Percentiles rank a stretch among this genome's conserved stretches.
These are phyloP conservation scores for Corella eumyota DNA, from an alignment of 23 tunicate genomes.

Conservation along the genomic window DNA sequence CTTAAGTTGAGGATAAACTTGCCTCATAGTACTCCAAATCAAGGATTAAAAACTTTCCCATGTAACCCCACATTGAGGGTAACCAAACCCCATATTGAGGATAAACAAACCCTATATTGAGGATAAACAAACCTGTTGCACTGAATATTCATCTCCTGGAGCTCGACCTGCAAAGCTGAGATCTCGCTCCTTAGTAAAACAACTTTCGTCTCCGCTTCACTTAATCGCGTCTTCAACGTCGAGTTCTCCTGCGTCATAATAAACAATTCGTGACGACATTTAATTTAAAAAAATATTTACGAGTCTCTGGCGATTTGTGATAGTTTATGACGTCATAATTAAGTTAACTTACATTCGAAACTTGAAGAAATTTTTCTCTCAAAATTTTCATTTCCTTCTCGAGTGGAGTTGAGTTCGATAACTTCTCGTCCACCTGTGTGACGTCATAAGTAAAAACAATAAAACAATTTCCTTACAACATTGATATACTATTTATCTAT, in stretches of 20 bases:
- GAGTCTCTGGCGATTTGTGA: not conserved
- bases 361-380: conserved; percentile 50
- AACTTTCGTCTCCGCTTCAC: conserved; percentile 55
- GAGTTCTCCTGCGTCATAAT: conserved; percentile 48
- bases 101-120: no score
- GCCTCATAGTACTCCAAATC: no score
- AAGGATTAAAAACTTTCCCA: no score
- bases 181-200: conserved; percentile 31
- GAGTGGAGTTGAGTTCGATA: conserved; percentile 33
- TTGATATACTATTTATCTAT: conserved; percentile 6
- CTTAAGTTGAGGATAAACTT: no score
- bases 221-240: conserved; percentile 19
- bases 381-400: conserved; percentile 42
- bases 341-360: conserved; percentile 29
- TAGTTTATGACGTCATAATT: not conserved
- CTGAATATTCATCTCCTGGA: conserved; percentile 42
- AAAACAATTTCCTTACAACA: not conserved
- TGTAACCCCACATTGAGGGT: no score
- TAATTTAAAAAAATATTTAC: not conserved
- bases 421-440: conserved; percentile 60
- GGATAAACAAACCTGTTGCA: no score
- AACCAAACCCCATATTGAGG: no score
- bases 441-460: not conserved
- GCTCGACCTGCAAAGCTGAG: conserved; percentile 26
- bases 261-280: not conserved